Base-by-base conservation (phyloP, 2,797 vertebrate genomes). In the Platyrinchus mystaceus region DNA sequence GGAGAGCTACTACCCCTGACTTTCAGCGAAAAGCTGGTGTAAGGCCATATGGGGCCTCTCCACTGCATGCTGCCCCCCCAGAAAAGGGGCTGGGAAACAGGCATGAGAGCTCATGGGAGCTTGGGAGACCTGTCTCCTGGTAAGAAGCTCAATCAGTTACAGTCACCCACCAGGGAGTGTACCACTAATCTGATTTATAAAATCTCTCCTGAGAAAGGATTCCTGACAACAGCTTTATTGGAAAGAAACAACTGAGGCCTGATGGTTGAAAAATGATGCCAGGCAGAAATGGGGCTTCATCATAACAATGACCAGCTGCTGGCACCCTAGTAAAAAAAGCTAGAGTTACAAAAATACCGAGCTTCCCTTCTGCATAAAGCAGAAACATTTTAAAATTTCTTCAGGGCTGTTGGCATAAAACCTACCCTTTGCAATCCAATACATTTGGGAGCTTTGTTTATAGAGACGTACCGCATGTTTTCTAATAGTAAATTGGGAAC, bases 61-160 rank as follows among this genome's bases (percentile, higher is more conserved):
- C 23, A 32, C 19, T 24, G 14, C 0, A 2, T 1, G 3, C 11
- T 53, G n/a, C 14, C 30, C 19, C 47, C 23, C n/a, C 9, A 23
- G 8, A 49, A 67, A 58, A 56, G 12, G 27, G 37, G 47, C 28
- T 56, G 4, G 1, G 52, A 56, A 89, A 80, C 0, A 3, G 27
- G 26, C 15, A 41, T 15, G 4, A 41, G 30, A 22, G 52, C 34
- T 73, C 15, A 46, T 4, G 5, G 46, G 32, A 87, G 37, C 53
- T 55, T n/a, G n/a, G 32, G 46, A 34, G 27, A 68, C 14, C 56
- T 23, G 14, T n/a, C 37, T 60, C 21, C 55, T 5, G 13, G 23
- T 14, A 84, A 64, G 26, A 41, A n/a, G 9, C 46, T 73, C 27
- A 18, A 26, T 62, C 43, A 60, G 24, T 63, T 49, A 63, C 27